These are phyloP conservation scores for Venusia cambrica DNA, from an alignment of 2,888 invertebrate genomes.

Conservation along the genomic window DNA sequence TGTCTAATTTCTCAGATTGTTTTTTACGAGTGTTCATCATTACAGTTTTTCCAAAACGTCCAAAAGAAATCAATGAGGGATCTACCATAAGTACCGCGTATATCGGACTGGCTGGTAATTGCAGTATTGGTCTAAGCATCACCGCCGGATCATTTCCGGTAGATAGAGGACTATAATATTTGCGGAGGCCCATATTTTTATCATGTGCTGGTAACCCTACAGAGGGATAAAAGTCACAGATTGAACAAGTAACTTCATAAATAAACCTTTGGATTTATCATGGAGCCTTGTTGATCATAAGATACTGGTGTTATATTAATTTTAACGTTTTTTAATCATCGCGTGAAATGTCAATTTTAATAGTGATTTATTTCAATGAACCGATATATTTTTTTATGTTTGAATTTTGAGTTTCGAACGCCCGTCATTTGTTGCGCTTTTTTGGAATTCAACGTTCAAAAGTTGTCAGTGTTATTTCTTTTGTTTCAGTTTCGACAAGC, in stretches of 20 bases:
- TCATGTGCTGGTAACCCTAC: constrained; percentile 17
- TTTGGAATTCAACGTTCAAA: no score
- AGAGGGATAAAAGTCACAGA: constrained; percentile 39
- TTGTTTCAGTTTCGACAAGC: no score
- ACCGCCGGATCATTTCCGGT: no score
- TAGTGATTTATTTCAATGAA: constrained; percentile 61
- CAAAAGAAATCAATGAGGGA: no score
- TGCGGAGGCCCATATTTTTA: no score
- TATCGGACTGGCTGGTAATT: neutral
- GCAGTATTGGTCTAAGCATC: constrained; percentile 2
- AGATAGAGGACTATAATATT: no score
- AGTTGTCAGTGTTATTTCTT: no score
- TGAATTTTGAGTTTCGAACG: constrained; percentile 27
- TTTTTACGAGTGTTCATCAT: no score
- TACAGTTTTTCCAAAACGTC: no score
- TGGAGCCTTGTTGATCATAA: constrained; percentile 63
- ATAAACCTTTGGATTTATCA: constrained; percentile 73
- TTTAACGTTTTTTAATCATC: constrained; percentile 56
- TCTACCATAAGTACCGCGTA: no score
- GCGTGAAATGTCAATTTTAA: constrained; percentile 75
- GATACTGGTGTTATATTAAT: constrained; percentile 71
- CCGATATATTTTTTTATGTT: constrained; percentile 29
- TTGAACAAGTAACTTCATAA: constrained; percentile 15
- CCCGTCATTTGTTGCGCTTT: constrained; percentile 27
- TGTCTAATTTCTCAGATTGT: no score